Percentiles rank a stretch among this genome's conserved stretches.
Conservation (phyloP, 1,140 invertebrate species). For the Carcinoscorpius rotundicauda region DNA sequence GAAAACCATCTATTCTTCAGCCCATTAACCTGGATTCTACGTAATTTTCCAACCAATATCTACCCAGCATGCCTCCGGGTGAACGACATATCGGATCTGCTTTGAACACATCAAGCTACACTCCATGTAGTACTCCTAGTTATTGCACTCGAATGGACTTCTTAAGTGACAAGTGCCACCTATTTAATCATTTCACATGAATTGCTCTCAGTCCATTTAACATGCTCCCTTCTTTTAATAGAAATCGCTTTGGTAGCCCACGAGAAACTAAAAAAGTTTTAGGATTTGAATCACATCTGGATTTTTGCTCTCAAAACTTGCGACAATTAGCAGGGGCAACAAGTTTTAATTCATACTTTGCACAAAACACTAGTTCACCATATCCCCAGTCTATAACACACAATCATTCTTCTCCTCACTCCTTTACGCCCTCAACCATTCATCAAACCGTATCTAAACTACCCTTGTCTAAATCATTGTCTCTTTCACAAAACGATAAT, state of each 20-base stretch:
- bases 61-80: constrained; percentile 22
- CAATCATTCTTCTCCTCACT: constrained; percentile 16
- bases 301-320: constrained; percentile 97
- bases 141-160: constrained; percentile 65
- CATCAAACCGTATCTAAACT: constrained; percentile 10
- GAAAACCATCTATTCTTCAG: no score
- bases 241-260: constrained; percentile 34
- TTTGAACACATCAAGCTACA: constrained; percentile 35
- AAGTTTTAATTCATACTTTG: constrained; percentile 48
- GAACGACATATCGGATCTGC: constrained; percentile 27
- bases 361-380: constrained; percentile 29
- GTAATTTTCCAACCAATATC: background rate
- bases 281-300: constrained; percentile 61
- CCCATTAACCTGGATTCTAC: background rate
- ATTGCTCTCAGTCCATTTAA: no score
- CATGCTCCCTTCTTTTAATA: no score
- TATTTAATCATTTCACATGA: constrained; percentile 32
- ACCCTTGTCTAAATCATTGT: constrained; percentile 17
- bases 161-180: constrained; percentile 61
- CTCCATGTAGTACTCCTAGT: constrained; percentile 53
- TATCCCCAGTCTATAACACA: constrained; percentile 6
- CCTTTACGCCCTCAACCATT: constrained; percentile 1
- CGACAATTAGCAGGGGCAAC: constrained; percentile 89
- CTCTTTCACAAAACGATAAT: constrained; percentile 24
- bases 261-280: constrained; percentile 10